A percentile compares a stretch with the other conserved stretches of the same genome.
Evolutionary conservation across 2,797 vertebrate genomes (phyloP).

Genomic region (Aplochiton taeniatus): DNA sequence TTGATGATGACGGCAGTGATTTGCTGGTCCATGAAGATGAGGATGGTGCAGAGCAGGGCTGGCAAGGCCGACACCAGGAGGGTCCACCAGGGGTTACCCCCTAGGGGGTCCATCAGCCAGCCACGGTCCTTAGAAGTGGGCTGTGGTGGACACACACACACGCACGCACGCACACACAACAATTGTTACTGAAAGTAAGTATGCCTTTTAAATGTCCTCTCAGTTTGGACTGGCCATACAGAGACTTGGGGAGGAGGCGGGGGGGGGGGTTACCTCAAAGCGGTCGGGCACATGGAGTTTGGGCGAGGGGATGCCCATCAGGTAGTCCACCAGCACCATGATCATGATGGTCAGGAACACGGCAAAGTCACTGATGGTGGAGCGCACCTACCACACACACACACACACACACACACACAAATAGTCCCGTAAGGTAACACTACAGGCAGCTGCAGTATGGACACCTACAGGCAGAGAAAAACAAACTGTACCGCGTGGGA

Average conservation of each 20-base stretch:
- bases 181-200: background rate
- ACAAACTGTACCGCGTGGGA: constrained; percentile 38
- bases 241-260: too few relatives aligned
- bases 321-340: constrained; percentile 95
- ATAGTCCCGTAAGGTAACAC: background rate
- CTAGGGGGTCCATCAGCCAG: constrained; percentile 92
- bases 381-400: constrained; percentile 82
- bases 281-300: constrained; percentile 95
- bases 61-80: constrained; percentile 87
- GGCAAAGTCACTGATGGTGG: constrained; percentile 96
- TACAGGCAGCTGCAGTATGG: constrained; percentile 22
- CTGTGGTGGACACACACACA: constrained; percentile 56
- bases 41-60: constrained; percentile 93
- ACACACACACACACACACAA: background rate
- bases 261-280: constrained; percentile 84
- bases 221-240: too few relatives aligned
- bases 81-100: constrained; percentile 93
- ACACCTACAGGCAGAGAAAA: constrained; percentile 35
- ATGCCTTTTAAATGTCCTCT: too few relatives aligned
- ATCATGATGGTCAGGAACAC: constrained; percentile 97
- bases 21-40: constrained; percentile 98
- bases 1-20: constrained; percentile 97
- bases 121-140: constrained; percentile 88
- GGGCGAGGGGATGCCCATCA: constrained; percentile 94
- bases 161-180: background rate